These are phyloP conservation scores for Meandrusa payeni DNA, from an alignment of 2,888 invertebrate genomes.

Conservation along the genomic window DNA sequence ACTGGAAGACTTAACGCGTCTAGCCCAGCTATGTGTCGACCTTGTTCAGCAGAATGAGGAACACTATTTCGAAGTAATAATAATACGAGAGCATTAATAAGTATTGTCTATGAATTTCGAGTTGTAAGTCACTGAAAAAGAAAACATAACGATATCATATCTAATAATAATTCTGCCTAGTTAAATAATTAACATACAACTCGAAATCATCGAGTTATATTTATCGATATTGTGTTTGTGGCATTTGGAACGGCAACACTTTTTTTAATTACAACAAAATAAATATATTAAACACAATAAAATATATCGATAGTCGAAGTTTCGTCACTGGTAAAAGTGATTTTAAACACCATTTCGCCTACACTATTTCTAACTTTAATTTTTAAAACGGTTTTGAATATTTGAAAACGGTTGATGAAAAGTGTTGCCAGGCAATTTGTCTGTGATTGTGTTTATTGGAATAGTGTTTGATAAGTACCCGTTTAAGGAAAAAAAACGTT, in stretches of 20 bases:
- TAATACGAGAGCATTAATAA: conserved; percentile 60
- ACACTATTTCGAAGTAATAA: conserved; percentile 99
- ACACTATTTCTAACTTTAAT: too few species aligned
- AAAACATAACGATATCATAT: too few species aligned
- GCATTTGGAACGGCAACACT: conserved; percentile 50
- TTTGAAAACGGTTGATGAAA: too few species aligned
- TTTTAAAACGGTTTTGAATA: too few species aligned
- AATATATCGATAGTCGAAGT: too few species aligned
- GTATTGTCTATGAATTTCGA: conserved; percentile 6
- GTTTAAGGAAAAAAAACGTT: too few species aligned
- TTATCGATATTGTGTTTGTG: conserved; percentile 60
- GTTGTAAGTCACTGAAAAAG: conserved; percentile 6
- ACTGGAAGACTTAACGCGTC: conserved; percentile 96
- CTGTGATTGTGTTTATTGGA: conserved; percentile 61
- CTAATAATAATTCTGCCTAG: too few species aligned
- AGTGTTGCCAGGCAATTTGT: conserved; percentile 43
- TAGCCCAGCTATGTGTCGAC: conserved; percentile 99
- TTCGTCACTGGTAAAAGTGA: too few species aligned
- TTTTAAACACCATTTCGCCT: too few species aligned
- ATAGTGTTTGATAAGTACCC: too few species aligned
- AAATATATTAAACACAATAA: too few species aligned
- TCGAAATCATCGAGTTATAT: conserved; percentile 39
- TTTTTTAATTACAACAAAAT: too few species aligned
- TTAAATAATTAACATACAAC: conserved; percentile 43
- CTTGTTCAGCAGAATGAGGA: conserved; percentile 99